Percentiles rank a stretch among this genome's conserved stretches.
These are phyloP conservation scores for Diploptera punctata DNA, from an alignment of 2,888 invertebrate genomes.

Conservation along the genomic window DNA sequence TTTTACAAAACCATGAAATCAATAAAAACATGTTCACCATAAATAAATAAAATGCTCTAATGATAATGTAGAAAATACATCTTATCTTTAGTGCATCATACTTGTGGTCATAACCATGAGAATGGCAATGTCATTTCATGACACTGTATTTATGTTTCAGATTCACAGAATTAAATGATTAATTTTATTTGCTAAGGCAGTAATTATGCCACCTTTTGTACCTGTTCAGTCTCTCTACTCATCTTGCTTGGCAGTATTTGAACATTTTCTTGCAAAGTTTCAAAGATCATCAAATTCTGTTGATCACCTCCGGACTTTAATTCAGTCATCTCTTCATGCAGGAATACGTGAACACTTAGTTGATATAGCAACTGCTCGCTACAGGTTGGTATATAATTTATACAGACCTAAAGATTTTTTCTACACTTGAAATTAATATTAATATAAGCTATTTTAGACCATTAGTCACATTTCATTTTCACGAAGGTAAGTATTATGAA, in stretches of 20 bases:
- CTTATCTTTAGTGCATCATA: too few species aligned
- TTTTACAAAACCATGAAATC: neutral
- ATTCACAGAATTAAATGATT: neutral
- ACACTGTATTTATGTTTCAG: neutral
- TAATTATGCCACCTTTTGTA: slow-evolving; percentile 42
- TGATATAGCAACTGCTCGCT: slow-evolving; percentile 43
- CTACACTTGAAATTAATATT: too few species aligned
- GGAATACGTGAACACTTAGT: slow-evolving; percentile 47
- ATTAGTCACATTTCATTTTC: too few species aligned
- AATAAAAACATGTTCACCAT: too few species aligned
- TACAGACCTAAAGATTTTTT: too few species aligned
- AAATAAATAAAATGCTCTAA: too few species aligned
- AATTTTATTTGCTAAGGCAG: neutral
- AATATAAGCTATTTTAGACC: too few species aligned
- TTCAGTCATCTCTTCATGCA: slow-evolving; percentile 42
- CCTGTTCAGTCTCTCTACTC: slow-evolving; percentile 42
- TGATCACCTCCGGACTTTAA: slow-evolving; percentile 33
- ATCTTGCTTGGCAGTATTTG: slow-evolving; percentile 32
- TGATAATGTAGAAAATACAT: too few species aligned
- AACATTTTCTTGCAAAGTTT: slow-evolving; percentile 30
- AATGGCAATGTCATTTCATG: too few species aligned
- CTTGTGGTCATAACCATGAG: too few species aligned
- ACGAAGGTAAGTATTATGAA: too few species aligned
- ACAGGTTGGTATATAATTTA: slow-evolving; percentile 36
- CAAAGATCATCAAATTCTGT: slow-evolving; percentile 34